phyloP scores from a whole-genome alignment of 2,113 vertebrate genomes.

The Apaloderma vittatum region DNA sequence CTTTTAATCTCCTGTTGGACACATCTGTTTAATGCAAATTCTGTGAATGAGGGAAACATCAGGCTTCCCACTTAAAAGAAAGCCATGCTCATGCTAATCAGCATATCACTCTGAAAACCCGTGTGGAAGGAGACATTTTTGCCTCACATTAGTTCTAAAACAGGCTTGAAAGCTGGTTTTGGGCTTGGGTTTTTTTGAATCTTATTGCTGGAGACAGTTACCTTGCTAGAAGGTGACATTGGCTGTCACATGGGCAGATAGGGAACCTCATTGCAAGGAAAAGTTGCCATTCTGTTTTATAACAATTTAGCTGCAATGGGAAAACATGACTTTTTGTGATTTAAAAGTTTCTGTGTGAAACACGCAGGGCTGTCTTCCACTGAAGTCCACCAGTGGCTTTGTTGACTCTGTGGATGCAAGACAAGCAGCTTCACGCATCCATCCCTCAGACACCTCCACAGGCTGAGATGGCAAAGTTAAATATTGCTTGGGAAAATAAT shows the following conservation, averaged over 20 bases:
- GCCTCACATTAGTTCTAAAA: constrained; percentile 20
- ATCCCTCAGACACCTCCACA: not conserved
- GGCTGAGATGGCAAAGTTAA: not conserved
- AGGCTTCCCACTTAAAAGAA: constrained; percentile 19
- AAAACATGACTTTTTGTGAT: not conserved
- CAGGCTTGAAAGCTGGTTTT: not conserved
- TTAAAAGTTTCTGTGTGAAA: not conserved
- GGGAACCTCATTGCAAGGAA: not conserved
- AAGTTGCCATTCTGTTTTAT: not conserved
- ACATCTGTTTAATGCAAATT: constrained; percentile 45
- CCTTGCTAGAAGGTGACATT: constrained; percentile 13
- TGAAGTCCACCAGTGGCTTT: not conserved
- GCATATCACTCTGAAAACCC: not conserved
- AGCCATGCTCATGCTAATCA: not conserved
- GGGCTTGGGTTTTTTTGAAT: not conserved
- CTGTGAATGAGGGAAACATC: not conserved
- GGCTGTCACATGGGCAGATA: not conserved
- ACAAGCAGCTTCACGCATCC: fast-evolving
- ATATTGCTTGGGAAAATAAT: not conserved
- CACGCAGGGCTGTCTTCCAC: not conserved
- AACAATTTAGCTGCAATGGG: not conserved
- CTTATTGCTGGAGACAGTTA: not conserved
- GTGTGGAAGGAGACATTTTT: constrained; percentile 9
- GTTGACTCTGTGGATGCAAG: not conserved
- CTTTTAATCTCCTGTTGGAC: constrained; percentile 10